Conservation (phyloP, 2,888 invertebrate species). For the Epirrita christyi region DNA sequence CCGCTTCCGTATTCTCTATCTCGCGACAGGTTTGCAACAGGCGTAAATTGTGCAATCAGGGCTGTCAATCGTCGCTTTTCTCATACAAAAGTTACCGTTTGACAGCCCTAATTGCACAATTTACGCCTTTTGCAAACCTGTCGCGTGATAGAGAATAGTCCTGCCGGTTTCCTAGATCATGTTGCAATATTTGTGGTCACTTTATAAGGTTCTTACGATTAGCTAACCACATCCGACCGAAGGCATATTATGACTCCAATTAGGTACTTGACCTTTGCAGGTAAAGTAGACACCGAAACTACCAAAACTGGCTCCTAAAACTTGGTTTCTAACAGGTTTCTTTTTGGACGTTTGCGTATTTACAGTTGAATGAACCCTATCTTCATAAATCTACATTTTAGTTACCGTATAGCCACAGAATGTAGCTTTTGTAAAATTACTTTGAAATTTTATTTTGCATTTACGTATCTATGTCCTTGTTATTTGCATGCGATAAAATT, state of each 20-base stretch:
- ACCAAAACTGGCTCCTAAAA: constrained; percentile 20
- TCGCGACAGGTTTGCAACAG: too few relatives aligned
- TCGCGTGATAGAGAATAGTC: background rate
- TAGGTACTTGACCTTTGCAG: constrained; percentile 25
- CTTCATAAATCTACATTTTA: constrained; percentile 4
- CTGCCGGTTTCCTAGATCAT: background rate
- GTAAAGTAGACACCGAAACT: constrained; percentile 7
- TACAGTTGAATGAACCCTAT: constrained; percentile 15
- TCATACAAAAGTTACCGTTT: too few relatives aligned
- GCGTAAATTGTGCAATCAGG: too few relatives aligned
- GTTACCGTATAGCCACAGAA: background rate
- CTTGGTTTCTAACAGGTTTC: constrained; percentile 21
- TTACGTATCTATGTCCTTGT: constrained; percentile 10
- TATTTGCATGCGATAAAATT: constrained; percentile 15
- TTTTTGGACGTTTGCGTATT: constrained; percentile 5
- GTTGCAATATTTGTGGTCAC: constrained; percentile 13
- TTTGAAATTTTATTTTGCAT: background rate
- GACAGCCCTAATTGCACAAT: too few relatives aligned
- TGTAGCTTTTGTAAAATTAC: background rate
- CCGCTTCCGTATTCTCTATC: too few relatives aligned
- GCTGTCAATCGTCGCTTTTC: too few relatives aligned
- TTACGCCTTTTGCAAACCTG: too few relatives aligned
- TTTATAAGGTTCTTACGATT: constrained; percentile 11
- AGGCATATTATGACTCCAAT: constrained; percentile 15
- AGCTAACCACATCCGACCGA: constrained; percentile 27